Evolutionary conservation across 1,140 invertebrate species (phyloP).

Genomic region (Platorchestia sp.): DNA sequence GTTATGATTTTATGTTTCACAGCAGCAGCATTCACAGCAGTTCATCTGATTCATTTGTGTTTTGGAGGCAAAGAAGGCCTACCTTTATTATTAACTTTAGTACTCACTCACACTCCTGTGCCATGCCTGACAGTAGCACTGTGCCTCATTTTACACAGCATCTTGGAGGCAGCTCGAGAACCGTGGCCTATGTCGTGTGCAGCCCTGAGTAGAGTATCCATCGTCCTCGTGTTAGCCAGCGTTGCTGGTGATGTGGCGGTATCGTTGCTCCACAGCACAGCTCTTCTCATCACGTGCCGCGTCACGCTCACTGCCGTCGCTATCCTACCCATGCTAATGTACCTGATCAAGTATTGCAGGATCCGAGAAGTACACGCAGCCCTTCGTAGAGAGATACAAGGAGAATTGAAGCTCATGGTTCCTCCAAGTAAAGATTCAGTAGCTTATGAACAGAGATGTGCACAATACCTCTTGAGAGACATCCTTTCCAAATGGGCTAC

Average conservation of each 20-base stretch:
- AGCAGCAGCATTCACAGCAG: conserved; percentile 13
- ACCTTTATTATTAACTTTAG: not conserved
- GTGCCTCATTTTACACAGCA: not conserved
- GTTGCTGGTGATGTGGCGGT: conserved; percentile 20
- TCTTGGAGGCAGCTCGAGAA: conserved; percentile 13
- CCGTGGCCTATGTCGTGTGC: conserved; percentile 38
- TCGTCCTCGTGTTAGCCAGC: conserved; percentile 30
- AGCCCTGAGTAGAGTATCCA: not conserved
- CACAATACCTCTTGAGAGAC: not conserved
- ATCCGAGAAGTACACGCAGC: not conserved
- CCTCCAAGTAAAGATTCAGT: conserved; percentile 17
- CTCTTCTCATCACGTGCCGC: not conserved
- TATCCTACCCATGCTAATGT: not conserved
- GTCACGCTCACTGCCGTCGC: not conserved
- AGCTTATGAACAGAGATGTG: conserved; percentile 12
- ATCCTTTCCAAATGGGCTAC: conserved; percentile 16
- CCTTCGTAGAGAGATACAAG: conserved; percentile 13
- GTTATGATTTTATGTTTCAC: conserved; percentile 41
- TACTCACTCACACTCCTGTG: conserved; percentile 31
- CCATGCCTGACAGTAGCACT: conserved; percentile 13
- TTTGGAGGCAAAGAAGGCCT: conserved; percentile 44
- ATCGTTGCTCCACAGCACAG: conserved; percentile 35
- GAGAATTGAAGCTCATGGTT: conserved; percentile 34
- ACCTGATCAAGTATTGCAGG: conserved; percentile 11
- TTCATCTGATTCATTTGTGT: conserved; percentile 22